These are phyloP conservation scores for Gnathonemus longibarbis DNA, from an alignment of 2,113 vertebrate species.

Conservation along the genomic window DNA sequence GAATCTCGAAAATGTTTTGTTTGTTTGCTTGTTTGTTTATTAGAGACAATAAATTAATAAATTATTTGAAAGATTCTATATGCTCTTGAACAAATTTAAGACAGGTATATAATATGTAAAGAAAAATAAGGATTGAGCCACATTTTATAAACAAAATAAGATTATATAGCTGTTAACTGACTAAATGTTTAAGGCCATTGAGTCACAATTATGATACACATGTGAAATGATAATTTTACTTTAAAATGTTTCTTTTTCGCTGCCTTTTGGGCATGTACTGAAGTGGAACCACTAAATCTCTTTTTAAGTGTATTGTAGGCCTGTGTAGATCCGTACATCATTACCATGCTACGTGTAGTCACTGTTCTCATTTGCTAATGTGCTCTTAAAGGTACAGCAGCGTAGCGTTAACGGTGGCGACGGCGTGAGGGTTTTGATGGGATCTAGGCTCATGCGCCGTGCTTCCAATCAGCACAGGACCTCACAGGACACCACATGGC, in stretches of 20 bases:
- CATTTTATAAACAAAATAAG: not conserved
- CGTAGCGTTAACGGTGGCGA: not conserved
- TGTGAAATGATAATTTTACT: not conserved
- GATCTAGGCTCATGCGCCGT: not conserved
- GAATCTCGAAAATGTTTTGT: not conserved
- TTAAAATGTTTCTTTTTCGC: not conserved
- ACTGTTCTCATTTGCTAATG: not conserved
- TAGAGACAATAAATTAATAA: not conserved
- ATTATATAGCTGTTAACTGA: not conserved
- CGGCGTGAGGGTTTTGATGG: not conserved
- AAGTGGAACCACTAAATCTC: not conserved
- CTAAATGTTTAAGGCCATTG: not conserved
- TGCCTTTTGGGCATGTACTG: not conserved
- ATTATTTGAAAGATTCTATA: not conserved
- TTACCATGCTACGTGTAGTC: not conserved
- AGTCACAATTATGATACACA: not conserved
- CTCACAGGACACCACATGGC: not conserved
- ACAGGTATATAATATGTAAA: not conserved
- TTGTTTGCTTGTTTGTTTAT: slow-evolving; percentile 1
- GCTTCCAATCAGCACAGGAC: not conserved
- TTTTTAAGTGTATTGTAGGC: not conserved
- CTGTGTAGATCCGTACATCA: not conserved
- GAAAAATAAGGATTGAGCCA: not conserved
- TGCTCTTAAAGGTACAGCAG: not conserved
- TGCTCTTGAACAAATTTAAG: not conserved